A percentile compares a stretch with the other conserved stretches of the same genome.
phyloP scores from a whole-genome alignment of 92 coral and sea anemone species.

The Phenganax stokvisi region DNA sequence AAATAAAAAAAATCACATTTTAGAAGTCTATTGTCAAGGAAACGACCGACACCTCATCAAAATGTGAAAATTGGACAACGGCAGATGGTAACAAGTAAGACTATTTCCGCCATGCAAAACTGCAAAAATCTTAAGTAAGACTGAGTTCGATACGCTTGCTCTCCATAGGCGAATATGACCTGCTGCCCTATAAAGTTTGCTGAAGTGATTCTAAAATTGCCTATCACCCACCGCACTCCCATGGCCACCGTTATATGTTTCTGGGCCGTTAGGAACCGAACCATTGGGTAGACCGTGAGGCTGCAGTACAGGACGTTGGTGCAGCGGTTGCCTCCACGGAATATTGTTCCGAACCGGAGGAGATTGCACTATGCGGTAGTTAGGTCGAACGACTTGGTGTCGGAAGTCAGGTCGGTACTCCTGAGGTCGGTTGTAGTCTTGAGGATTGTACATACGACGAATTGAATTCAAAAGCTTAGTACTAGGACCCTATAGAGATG shows the following conservation, averaged over 20 bases:
- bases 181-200: neutral
- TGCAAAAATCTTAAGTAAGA: no score
- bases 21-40: neutral
- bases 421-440: neutral
- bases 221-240: slow-evolving; percentile 19
- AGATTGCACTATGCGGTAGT: slow-evolving; percentile 23
- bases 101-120: no score
- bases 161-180: neutral
- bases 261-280: slow-evolving; percentile 28
- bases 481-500: slow-evolving; percentile 60
- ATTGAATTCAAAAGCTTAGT: slow-evolving; percentile 71
- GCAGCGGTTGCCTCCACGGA: slow-evolving; percentile 72
- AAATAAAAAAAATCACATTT: slow-evolving; percentile 12
- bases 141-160: neutral
- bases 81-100: neutral
- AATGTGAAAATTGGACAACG: neutral
- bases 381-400: slow-evolving; percentile 2
- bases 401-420: slow-evolving; percentile 1
- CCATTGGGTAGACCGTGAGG: slow-evolving; percentile 35
- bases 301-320: slow-evolving; percentile 46
- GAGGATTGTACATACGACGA: slow-evolving; percentile 55
- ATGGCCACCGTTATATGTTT: slow-evolving; percentile 34
- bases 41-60: neutral
- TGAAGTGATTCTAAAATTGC: neutral
- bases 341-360: slow-evolving; percentile 68